Percentiles rank a stretch among this genome's conserved stretches.
phyloP scores from a whole-genome alignment of 2,888 invertebrate genomes.

The Anagyrus pseudococci region DNA sequence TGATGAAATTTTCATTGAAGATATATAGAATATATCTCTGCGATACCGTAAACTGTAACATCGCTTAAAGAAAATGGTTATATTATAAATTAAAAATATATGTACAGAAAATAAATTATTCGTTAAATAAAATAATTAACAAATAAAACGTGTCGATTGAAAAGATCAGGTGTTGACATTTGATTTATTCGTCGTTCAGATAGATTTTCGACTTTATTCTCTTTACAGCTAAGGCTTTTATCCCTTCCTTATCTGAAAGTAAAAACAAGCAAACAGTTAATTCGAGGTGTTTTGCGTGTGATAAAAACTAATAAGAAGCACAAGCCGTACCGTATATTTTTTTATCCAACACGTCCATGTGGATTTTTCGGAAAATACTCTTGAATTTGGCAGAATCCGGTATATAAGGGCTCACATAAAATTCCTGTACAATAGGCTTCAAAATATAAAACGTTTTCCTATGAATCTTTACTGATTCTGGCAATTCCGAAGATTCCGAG shows the following conservation, averaged over 20 bases:
- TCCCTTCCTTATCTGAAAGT: conserved; percentile 68
- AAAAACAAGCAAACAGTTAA: too few species aligned
- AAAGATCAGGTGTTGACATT: neutral
- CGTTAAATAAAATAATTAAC: neutral
- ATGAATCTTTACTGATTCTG: conserved; percentile 33
- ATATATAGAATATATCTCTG: too few species aligned
- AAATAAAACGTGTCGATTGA: neutral
- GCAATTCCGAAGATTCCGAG: conserved; percentile 6
- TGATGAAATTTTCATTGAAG: too few species aligned
- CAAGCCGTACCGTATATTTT: conserved; percentile 47
- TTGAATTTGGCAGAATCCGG: conserved; percentile 51
- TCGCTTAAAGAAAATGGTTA: neutral
- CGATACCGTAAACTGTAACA: too few species aligned
- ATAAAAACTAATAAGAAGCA: neutral
- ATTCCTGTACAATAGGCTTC: conserved; percentile 50
- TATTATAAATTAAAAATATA: conserved; percentile 8
- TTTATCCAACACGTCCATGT: conserved; percentile 44
- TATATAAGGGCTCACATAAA: conserved; percentile 49
- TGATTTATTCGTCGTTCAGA: conserved; percentile 14
- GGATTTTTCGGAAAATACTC: conserved; percentile 50
- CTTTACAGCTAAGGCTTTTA: conserved; percentile 29
- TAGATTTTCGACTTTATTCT: conserved; percentile 37
- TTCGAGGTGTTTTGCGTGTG: too few species aligned
- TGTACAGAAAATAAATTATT: conserved; percentile 11
- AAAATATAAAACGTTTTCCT: conserved; percentile 44